These are phyloP conservation scores for Oenanthe melanoleuca DNA, from an alignment of 2,113 vertebrate genomes.

Conservation along the genomic window DNA sequence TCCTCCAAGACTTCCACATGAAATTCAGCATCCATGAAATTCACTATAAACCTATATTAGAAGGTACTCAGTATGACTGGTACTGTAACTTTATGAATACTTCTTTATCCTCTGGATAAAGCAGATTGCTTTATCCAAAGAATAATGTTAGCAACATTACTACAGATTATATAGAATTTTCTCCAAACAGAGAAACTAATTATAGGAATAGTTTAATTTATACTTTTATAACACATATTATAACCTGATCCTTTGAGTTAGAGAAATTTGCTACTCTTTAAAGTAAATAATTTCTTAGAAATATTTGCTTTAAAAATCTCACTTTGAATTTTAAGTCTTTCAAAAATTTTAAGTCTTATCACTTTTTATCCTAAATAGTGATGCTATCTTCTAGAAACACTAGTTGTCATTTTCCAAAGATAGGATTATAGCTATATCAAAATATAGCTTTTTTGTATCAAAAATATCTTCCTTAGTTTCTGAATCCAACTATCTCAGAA, in stretches of 20 bases:
- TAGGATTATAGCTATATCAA: accelerated
- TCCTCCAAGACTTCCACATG: background rate
- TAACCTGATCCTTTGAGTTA: background rate
- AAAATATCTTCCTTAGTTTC: background rate
- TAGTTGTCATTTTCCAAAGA: background rate
- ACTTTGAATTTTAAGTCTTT: background rate
- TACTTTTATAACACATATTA: background rate
- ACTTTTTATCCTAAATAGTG: background rate
- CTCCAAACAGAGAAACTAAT: background rate
- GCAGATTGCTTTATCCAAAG: background rate
- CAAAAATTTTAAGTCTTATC: background rate
- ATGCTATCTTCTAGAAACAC: background rate
- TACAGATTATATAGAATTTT: background rate
- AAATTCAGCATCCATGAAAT: background rate
- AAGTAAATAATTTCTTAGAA: background rate
- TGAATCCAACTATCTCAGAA: background rate
- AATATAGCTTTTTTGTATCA: background rate
- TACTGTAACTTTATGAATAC: background rate
- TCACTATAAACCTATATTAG: background rate
- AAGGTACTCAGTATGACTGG: background rate
- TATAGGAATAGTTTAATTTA: background rate
- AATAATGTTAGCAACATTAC: background rate
- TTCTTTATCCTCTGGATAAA: background rate
- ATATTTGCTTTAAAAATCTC: background rate
- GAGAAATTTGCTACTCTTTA: background rate